Percentiles rank a stretch among this genome's conserved stretches.
Evolutionary conservation across 1,140 invertebrate species (phyloP).

Genomic region (Eupristina koningsbergeri): DNA sequence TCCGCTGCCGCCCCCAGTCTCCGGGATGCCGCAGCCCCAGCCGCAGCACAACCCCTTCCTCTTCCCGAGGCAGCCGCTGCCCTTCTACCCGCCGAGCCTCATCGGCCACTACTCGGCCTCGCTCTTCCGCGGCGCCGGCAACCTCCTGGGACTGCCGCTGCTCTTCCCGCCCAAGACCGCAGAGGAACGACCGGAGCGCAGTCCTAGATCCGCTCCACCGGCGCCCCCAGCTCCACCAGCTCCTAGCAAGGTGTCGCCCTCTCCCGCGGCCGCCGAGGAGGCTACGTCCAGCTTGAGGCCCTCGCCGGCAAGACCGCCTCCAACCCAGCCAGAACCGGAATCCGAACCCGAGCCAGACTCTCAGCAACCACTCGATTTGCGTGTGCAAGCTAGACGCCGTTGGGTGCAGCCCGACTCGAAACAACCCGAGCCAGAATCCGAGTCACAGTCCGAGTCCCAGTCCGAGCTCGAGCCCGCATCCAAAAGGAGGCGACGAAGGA

Average conservation of each 20-base stretch:
- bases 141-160: conserved; percentile 54
- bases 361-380: conserved; percentile 19
- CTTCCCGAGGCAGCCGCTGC: conserved; percentile 73
- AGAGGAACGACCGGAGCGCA: conserved; percentile 31
- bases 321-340: conserved; percentile 62
- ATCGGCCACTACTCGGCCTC: conserved; percentile 67
- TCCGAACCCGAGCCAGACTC: conserved; percentile 49
- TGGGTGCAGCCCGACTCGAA: conserved; percentile 71
- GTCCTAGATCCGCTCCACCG: conserved; percentile 67
- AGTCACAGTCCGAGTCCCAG: conserved; percentile 25
- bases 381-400: conserved; percentile 37
- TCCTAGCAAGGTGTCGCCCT: conserved; percentile 76
- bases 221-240: conserved; percentile 66
- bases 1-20: conserved; percentile 60
- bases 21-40: conserved; percentile 72
- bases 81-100: conserved; percentile 74
- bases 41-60: conserved; percentile 76
- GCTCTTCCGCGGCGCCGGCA: conserved; percentile 75
- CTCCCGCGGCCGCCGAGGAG: conserved; percentile 79
- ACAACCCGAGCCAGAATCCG: conserved; percentile 74
- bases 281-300: conserved; percentile 77
- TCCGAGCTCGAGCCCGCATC: not conserved
- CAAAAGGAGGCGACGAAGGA: not conserved
- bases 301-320: conserved; percentile 75
- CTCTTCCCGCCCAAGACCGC: conserved; percentile 71